phyloP scores from a whole-genome alignment of 2,113 vertebrate genomes.

The Chionis minor region DNA sequence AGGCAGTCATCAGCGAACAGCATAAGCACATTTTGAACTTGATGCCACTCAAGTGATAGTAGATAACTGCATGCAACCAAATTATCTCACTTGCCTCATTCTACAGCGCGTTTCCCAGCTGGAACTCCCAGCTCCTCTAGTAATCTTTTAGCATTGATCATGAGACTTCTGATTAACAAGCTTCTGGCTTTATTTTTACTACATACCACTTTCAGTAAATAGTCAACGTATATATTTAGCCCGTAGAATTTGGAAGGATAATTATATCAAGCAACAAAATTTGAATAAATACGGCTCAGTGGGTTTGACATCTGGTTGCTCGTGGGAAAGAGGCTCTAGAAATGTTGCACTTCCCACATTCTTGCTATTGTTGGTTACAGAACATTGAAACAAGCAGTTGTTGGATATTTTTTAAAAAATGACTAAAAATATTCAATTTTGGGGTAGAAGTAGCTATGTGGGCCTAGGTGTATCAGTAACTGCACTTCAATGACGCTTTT shows the following conservation, averaged over 20 bases:
- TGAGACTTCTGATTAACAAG: background rate
- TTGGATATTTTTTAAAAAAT: background rate
- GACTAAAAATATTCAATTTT: background rate
- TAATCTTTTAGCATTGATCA: background rate
- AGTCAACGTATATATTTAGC: background rate
- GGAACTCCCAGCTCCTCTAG: background rate
- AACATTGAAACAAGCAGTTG: background rate
- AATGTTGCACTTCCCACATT: conserved; percentile 29
- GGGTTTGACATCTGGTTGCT: background rate
- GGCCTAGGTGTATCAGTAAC: background rate
- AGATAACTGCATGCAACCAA: background rate
- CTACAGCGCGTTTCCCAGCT: background rate
- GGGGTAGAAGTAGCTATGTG: background rate
- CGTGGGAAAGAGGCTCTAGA: background rate
- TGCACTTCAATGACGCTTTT: background rate
- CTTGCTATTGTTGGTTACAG: conserved; percentile 13
- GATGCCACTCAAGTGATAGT: background rate
- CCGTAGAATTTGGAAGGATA: background rate
- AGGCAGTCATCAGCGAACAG: background rate
- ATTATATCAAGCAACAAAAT: background rate
- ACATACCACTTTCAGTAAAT: background rate
- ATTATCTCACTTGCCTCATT: background rate
- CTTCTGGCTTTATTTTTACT: background rate
- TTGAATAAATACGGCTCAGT: background rate
- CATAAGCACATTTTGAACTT: background rate